A percentile compares a stretch with the other conserved stretches of the same genome.
Conservation (phyloP, 2,113 vertebrate species). For the Lepisosteus osseus region DNA sequence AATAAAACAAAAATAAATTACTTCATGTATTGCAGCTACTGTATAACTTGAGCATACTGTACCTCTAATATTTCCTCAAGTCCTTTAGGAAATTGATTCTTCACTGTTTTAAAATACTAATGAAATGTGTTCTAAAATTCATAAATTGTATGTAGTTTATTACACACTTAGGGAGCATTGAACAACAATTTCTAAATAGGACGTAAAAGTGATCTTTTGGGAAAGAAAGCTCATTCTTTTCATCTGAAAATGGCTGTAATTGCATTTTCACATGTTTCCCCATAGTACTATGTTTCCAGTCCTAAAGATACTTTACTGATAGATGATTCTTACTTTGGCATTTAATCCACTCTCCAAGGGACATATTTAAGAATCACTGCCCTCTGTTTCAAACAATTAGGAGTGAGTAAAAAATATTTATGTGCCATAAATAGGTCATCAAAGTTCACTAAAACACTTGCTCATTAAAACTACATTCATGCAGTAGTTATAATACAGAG, state of each 20-base stretch:
- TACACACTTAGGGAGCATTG: too few species aligned
- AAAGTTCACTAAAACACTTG: neutral
- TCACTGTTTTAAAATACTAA: too few species aligned
- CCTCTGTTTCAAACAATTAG: constrained; percentile 7
- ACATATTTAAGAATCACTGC: constrained; percentile 1
- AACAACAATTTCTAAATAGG: too few species aligned
- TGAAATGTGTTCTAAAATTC: too few species aligned
- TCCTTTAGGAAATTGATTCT: too few species aligned
- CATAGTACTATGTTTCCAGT: neutral
- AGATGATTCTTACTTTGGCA: neutral
- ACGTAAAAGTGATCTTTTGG: neutral
- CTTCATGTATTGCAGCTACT: too few species aligned
- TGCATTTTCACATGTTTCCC: neutral
- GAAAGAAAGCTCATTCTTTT: neutral
- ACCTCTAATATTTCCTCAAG: too few species aligned
- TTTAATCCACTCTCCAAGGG: constrained; percentile 4
- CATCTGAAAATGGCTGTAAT: neutral
- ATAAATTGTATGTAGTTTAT: neutral
- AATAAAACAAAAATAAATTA: too few species aligned
- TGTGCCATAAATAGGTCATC: neutral
- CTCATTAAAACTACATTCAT: neutral
- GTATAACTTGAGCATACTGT: too few species aligned
- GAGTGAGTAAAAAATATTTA: neutral
- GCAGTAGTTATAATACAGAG: neutral
- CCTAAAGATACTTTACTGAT: neutral